These are phyloP conservation scores for Smithornis capensis DNA, from an alignment of 2,113 vertebrate genomes.

Conservation along the genomic window DNA sequence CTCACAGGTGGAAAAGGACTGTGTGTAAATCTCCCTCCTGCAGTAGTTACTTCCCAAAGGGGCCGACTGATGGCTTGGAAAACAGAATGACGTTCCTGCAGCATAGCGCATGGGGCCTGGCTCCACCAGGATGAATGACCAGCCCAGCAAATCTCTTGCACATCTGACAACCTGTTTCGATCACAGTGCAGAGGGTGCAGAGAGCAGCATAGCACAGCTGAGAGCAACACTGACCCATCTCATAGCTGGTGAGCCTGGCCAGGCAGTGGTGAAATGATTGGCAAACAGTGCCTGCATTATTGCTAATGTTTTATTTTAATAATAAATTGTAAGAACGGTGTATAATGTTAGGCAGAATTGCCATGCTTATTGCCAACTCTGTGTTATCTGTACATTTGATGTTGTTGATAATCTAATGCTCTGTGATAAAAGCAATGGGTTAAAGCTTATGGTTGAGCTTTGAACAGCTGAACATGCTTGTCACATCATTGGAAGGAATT, in stretches of 20 bases:
- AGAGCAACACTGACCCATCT: not conserved
- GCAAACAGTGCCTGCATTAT: not conserved
- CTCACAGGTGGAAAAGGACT: not conserved
- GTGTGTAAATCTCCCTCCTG: not conserved
- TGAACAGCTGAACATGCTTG: not conserved
- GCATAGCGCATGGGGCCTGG: not conserved
- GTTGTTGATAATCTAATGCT: not conserved
- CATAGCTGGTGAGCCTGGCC: fast-evolving
- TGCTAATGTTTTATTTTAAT: not conserved
- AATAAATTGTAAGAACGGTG: not conserved
- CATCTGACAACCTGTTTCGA: not conserved
- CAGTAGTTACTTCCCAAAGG: not conserved
- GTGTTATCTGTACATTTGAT: not conserved
- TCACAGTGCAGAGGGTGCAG: not conserved
- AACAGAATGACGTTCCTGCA: not conserved
- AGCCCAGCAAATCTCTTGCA: not conserved
- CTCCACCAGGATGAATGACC: not conserved
- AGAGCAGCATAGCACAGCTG: not conserved
- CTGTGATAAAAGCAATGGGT: not conserved
- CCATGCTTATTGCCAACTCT: not conserved
- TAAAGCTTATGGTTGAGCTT: not conserved
- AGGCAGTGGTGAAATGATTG: not conserved
- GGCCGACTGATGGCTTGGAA: not conserved
- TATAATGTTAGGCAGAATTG: not conserved
- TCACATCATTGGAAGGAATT: not conserved